Evolutionary conservation across 2,113 vertebrate species (phyloP), one percentile per base, ranked within the genome.

Genomic region (Prochilodus magdalenae): DNA sequence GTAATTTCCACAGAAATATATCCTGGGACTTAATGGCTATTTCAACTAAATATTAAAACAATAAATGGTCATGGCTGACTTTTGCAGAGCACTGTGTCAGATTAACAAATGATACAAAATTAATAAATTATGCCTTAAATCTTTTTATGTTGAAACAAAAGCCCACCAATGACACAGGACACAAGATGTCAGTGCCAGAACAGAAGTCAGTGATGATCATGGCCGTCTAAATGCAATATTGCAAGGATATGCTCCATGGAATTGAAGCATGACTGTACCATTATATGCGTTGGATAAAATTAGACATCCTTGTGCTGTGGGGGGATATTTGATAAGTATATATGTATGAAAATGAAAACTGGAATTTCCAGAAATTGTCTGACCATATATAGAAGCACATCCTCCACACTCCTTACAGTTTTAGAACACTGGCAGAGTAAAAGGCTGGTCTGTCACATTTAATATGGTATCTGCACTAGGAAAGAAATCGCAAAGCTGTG

Each of bases 341-440:
- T 24, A 60, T 12, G 57, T 24, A 13, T 5, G n/a, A 3, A 26
- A 26, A 60, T 26, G n/a, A 26, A 24, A 60, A 60, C 2, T 8
- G 22, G 0, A 60, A 5, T 44, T 70, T 70, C 11, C 40, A n/a
- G 36, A 70, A 44, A 67, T 67, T 36, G 18, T 36, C 18, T 20
- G 36, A 70, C 20, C 66, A 70, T n/a, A 55, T 74, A 44, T 26
- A 53, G 30, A 65, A 73, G 49, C 51, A 20, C 36, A 0, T 81
- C 30, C 53, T 51, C n/a, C 53, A 29, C 29, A 30, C 18, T 62
- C 29, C 4, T 79, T 18, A 63, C 57, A 29, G 55, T 49, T 72
- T 72, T 80, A 62, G 71, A 63, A 55, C 78, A 30, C 69, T 72
- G 78, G 20, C 78, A 49, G 70, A 30, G 26, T 49, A 4, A 30